Evolutionary conservation across 2,113 vertebrate genomes (phyloP).

Genomic region (Bubo scandiacus): DNA sequence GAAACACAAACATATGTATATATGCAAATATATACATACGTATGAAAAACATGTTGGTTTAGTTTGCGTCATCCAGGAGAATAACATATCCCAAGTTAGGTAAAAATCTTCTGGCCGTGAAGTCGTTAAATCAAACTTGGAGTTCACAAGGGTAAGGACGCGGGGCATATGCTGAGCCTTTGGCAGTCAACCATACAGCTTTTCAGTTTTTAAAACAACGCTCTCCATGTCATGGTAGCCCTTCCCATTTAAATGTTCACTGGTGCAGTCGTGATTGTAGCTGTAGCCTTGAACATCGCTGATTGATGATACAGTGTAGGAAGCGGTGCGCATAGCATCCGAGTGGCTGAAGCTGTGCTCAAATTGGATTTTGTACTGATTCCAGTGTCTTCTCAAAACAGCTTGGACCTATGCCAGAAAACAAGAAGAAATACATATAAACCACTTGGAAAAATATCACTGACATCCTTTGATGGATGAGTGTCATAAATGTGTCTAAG

Average conservation of each 20-base stretch:
- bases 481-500: not conserved
- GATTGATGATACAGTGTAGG: slow-evolving; percentile 92
- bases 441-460: fast-evolving
- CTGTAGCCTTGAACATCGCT: slow-evolving; percentile 86
- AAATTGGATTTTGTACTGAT: slow-evolving; percentile 93
- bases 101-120: not conserved
- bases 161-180: not conserved
- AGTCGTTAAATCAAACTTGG: not conserved
- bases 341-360: slow-evolving; percentile 88
- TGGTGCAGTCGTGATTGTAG: slow-evolving; percentile 85
- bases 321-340: slow-evolving; percentile 87
- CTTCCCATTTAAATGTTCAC: slow-evolving; percentile 93
- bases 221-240: slow-evolving; percentile 83
- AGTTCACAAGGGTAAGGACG: not conserved
- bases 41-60: not conserved
- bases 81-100: not conserved
- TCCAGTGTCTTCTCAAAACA: slow-evolving; percentile 91
- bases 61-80: slow-evolving; percentile 15
- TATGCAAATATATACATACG: not conserved
- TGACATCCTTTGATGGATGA: fast-evolving
- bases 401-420: slow-evolving; percentile 84
- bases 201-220: slow-evolving; percentile 79
- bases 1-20: not conserved
- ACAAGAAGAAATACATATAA: not conserved
- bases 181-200: slow-evolving; percentile 78